Conservation (phyloP, 1,140 invertebrate genomes). For the Drosophila repletoides region DNA sequence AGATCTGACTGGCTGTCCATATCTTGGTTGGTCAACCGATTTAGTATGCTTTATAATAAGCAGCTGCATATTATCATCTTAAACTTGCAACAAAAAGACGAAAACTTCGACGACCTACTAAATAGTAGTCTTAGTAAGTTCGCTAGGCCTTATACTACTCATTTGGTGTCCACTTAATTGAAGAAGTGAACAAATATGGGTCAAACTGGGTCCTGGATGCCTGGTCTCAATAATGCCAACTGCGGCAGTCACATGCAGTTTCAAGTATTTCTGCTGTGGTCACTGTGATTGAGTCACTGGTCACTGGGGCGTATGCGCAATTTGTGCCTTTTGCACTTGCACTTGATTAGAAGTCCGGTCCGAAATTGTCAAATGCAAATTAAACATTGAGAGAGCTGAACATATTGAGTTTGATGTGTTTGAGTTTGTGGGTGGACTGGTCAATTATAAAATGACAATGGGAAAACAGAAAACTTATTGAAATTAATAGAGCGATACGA, state of each 20-base stretch:
- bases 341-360: conserved; percentile 42
- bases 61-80: conserved; percentile 1
- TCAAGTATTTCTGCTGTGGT: not conserved
- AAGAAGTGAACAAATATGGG: conserved; percentile 53
- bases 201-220: conserved; percentile 34
- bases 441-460: conserved; percentile 20
- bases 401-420: conserved; percentile 1
- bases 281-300: not conserved
- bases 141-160: too few species aligned
- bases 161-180: not conserved
- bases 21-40: conserved; percentile 16
- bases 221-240: too few species aligned
- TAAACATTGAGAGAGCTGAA: conserved; percentile 31
- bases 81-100: conserved; percentile 47
- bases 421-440: not conserved
- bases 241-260: not conserved
- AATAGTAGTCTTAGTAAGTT: not conserved
- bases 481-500: conserved; percentile 4
- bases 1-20: conserved; percentile 25
- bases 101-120: conserved; percentile 28
- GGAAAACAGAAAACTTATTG: conserved; percentile 2
- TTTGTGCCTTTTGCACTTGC: conserved; percentile 23
- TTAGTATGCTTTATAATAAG: not conserved
- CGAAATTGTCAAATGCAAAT: conserved; percentile 22
- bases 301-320: conserved; percentile 56